Percentiles rank a stretch among this genome's conserved stretches.
phyloP scores from a whole-genome alignment of 2,113 vertebrate genomes.

The Archilochus colubris region DNA sequence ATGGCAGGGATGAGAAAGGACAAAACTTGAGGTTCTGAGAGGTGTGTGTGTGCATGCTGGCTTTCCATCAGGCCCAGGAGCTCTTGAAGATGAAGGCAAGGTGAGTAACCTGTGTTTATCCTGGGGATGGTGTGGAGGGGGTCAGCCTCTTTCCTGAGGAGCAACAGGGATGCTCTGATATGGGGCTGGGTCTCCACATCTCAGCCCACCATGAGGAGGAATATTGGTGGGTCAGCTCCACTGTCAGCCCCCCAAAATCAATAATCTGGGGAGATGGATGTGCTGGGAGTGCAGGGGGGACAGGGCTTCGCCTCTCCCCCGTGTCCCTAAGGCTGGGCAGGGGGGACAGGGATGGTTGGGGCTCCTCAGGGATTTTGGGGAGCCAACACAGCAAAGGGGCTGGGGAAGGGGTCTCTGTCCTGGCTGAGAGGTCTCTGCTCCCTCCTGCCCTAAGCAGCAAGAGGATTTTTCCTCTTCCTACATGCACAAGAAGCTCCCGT shows the following conservation, averaged over 20 bases:
- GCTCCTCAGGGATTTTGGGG: neutral
- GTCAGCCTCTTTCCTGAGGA: neutral
- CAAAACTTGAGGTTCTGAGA: neutral
- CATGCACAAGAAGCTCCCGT: neutral
- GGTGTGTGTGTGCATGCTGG: neutral
- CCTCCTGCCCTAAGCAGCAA: neutral
- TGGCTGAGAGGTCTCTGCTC: neutral
- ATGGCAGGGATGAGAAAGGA: neutral
- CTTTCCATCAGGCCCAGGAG: neutral
- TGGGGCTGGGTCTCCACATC: neutral
- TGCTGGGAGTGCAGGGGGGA: neutral
- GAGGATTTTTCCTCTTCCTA: neutral
- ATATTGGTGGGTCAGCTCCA: neutral
- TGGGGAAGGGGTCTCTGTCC: neutral
- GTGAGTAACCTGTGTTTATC: neutral
- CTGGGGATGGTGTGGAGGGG: neutral
- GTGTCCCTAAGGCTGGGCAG: accelerated
- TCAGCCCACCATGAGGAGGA: neutral
- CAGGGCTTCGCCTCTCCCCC: neutral
- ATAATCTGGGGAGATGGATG: neutral
- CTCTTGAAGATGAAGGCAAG: neutral
- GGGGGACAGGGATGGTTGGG: neutral
- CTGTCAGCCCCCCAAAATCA: neutral
- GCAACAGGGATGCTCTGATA: neutral
- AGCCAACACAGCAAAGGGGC: neutral